Base-by-base conservation (phyloP, 2,113 vertebrate species). In the Aegotheles bennettii region DNA sequence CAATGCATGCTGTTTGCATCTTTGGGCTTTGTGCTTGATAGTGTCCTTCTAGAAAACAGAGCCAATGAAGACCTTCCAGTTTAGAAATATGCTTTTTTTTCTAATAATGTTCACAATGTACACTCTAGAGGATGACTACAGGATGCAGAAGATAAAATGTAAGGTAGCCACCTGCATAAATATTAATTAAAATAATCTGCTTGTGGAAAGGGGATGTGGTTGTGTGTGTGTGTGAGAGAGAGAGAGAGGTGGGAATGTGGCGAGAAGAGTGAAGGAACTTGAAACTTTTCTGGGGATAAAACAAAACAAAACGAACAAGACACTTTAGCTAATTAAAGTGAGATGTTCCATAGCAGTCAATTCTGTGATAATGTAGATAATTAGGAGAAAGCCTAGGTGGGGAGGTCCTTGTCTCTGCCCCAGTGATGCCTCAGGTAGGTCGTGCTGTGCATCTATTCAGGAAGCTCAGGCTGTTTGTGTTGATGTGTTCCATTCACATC, bases 1-100 rank as follows among this genome's bases (percentile, higher is more conserved):
- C 45, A 47, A 16, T 18, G 24, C 29, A 5, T 54, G 17, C n/a
- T 3, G 1, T 53, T 51, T 3, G 1, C 16, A 5, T 57, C 35
- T 85, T 82, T 68, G 67, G 42, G 45, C 3, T 14, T 20, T 11
- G 16, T 31, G 29, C 33, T 63, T 40, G 28, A 23, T 10, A 29
- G 13, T 7, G 36, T 35, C 42, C 47, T 77, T 54, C 35, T 38
- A 48, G n/a, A 89, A 63, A 53, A 60, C 0, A 0, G 7, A 75
- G 67, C 15, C 65, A 36, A 48, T 79, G 23, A 67, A 53, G 40
- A 20, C 35, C 5, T 29, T 82, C 19, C 33, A 23, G 8, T 47
- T 67, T 42, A 67, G 8, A 51, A 75, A 33, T 35, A 47, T 3
- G 0, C 7, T 70, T 10, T 1, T 51, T 79, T 69, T 36, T 31